Percentiles rank a stretch among this genome's conserved stretches.
These are phyloP conservation scores for Semibalanus balanoides DNA, from an alignment of 1,140 invertebrate species.

Conservation along the genomic window DNA sequence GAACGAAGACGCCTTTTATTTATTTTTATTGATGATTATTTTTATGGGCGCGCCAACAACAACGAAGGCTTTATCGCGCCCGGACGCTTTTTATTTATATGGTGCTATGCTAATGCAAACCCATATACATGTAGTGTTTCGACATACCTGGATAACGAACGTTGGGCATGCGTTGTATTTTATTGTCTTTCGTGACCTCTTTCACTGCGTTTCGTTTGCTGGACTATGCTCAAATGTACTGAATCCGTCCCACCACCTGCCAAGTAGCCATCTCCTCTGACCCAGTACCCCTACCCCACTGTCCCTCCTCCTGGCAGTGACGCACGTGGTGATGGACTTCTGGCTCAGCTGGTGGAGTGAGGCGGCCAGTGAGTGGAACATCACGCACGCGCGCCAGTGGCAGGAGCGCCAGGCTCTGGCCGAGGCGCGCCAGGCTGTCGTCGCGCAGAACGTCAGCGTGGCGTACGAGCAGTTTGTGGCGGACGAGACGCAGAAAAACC, in stretches of 20 bases:
- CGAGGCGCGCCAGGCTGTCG: not conserved
- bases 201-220: no score
- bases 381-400: not conserved
- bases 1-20: no score
- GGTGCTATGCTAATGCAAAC: no score
- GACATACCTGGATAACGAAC: no score
- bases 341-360: conserved; percentile 47
- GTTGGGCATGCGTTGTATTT: no score
- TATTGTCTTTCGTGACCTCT: no score
- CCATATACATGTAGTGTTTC: not conserved
- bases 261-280: no score
- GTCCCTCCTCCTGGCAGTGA: conserved; percentile 39
- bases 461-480: not conserved
- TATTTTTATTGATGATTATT: not conserved
- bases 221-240: no score
- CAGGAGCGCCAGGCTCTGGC: conserved; percentile 2
- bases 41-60: no score
- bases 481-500: conserved; percentile 30
- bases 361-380: conserved; percentile 18
- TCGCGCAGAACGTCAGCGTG: not conserved
- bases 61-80: not conserved
- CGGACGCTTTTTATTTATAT: conserved; percentile 10
- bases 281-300: not conserved
- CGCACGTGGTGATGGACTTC: conserved; percentile 44
- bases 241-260: no score